Base-by-base conservation (phyloP, 2,797 vertebrate species). In the Serranus cabrilla region DNA sequence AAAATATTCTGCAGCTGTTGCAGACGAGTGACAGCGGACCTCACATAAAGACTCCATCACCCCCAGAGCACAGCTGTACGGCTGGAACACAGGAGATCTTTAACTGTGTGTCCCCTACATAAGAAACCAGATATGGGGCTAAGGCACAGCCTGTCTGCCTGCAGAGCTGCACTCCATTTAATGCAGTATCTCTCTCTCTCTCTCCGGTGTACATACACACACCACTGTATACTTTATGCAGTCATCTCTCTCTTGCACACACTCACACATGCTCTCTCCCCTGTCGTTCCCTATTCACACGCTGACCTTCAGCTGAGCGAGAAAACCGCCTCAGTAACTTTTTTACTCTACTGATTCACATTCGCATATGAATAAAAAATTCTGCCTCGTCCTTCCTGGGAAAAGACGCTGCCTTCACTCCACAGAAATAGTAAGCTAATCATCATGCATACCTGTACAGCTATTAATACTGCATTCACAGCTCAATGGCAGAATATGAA, bases 241-340 rank as follows among this genome's bases (percentile, higher is more conserved):
- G 79, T 73, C 72, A 52, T 76, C 58, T 27, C 67, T 59, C 76
- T 59, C 58, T 16, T 68, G 34, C 67, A 34, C 66, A 11, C 62
- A 54, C 52, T 14, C 40, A 34, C 23, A 34, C 64, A 21, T 10
- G 2, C 54, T 54, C 54, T 20, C 71, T 60, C 63, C 27, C 49
- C 72, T 57, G 65, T 71, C 76, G 18, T 73, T 88, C 67, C 23
- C 64, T 82, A 78, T 87, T 78, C 75, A 80, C 77, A 83, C 70
- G 51, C 45, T 90, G 88, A 94, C 91, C 92, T 93, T 93, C 84
- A 87, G 59, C 79, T 57, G 73, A 84, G 77, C 20, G 42, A 87
- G 78, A 83, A 88, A 91, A 86, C 80, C 83, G 69, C 76, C 79
- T 84, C 55, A 16, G 57, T 54, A 64, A 68, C 84, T 84, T 78